Conservation (phyloP, 1,140 invertebrate genomes). For the Ridgeia piscesae region DNA sequence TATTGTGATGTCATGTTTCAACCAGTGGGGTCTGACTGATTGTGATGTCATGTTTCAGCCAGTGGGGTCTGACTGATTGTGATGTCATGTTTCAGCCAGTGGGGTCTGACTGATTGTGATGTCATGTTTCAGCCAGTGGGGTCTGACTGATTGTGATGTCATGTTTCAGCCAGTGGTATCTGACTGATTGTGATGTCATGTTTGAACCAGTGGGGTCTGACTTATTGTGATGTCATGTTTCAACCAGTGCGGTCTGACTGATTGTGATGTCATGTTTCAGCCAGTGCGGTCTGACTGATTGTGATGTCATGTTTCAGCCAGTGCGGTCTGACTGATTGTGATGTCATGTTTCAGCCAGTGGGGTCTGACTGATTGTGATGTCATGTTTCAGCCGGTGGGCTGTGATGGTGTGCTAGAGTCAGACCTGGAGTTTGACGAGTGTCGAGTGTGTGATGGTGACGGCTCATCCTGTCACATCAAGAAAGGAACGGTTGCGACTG, state of each 20-base stretch:
- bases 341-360: neutral
- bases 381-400: conserved; percentile 65
- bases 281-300: conserved; percentile 69
- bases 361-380: neutral
- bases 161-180: too few relatives aligned
- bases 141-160: conserved; percentile 62
- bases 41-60: too few relatives aligned
- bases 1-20: conserved; percentile 79
- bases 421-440: conserved; percentile 71
- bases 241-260: conserved; percentile 71
- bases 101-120: conserved; percentile 70
- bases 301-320: neutral
- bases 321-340: neutral
- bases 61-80: neutral
- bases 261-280: conserved; percentile 79
- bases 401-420: conserved; percentile 82
- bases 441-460: conserved; percentile 83
- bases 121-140: conserved; percentile 73
- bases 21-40: conserved; percentile 71
- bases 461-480: conserved; percentile 70
- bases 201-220: neutral
- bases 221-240: neutral
- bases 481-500: conserved; percentile 26
- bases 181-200: neutral
- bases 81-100: conserved; percentile 58